Base-by-base conservation (phyloP, 2,888 invertebrate species). In the Melanotus villosus region DNA sequence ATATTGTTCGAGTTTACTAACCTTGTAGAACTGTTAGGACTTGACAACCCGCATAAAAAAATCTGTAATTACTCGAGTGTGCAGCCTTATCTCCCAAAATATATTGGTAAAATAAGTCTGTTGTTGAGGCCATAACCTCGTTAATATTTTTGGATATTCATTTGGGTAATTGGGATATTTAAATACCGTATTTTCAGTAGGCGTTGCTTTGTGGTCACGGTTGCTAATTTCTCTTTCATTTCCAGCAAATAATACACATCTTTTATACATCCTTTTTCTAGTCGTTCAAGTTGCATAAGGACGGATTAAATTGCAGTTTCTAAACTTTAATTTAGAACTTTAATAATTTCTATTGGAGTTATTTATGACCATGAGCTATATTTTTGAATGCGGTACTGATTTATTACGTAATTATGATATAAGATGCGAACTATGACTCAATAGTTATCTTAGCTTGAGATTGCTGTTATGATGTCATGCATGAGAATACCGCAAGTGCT, bases 301-400 rank as follows among this genome's bases (percentile, higher is more conserved):
- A 23, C 23, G 21, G 23, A 16, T 41, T 9, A 14, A 41, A 41
- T 41, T 41, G 41, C n/a, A 47, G 21, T 43, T 19, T 3, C 7
- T 18, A 19, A 43, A 16, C 19, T n/a, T 43, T 43, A 43, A 43
- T 9, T 43, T 43, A 43, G 19, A 18, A 10, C 1, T n/a, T 43
- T 18, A 43, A 9, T 43, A 18, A 19, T 19, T 34, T 19, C 19
- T 18, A 12, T 26, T 12, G 23, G 19, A 26, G 21, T 26, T 10
- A 10, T 21, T 14, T 18, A 18, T 18, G 50, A 14, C 62, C 62
- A 36, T 62, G 62, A 36, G 52, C 52, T 18, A 62, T 34, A 52
- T 62, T 52, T 52, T 62, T 26, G 23, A 16, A 36, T 62, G 52
- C 62, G 62, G 62, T 38, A n/a, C 62, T 62, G 62, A 9, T 7